Evolutionary conservation across 2,113 vertebrate genomes (phyloP), one percentile per base, ranked within the genome.

Genomic region (Phyllostomus discolor): DNA sequence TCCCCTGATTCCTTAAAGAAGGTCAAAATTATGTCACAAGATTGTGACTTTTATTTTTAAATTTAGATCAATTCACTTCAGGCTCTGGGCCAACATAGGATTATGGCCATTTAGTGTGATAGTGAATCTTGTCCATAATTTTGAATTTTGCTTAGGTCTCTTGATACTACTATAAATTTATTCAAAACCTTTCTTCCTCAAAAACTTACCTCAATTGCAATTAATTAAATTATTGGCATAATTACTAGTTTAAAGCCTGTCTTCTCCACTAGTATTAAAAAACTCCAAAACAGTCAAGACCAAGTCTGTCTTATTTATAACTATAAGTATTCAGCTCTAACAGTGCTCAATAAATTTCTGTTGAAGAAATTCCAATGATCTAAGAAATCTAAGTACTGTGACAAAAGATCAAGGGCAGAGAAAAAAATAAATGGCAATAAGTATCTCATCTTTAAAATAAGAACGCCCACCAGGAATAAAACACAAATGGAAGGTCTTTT

Each of bases 141-240:
- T 19, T 95, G 33, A 89, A 91, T 83, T 91, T 46, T 96, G 33
- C 50, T 94, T 95, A 92, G 11, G 26, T n/a, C 59, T 96, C 46
- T 84, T 69, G 52, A 81, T 38, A 90, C 9, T 31, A 72, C 35
- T 48, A 76, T 70, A 82, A 70, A 78, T 94, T 67, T 94, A 95
- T 26, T 96, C 46, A 96, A 97, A 83, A 35, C 7, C 19, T 94
- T 90, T 90, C 66, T 93, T 69, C 50, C 69, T 90, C 66, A 95
- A 85, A 97, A 94, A 90, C n/a, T 79, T 88, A 87, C 1, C 12
- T 33, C 76, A 97, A 95, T 6, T 92, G 31, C 35, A 96, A 91
- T 70, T 94, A 96, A 90, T 52, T 90, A 91, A 54, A n/a, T 93
- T 93, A 87, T 16, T 75, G 46, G 62, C 82, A 84, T 57, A 85